Evolutionary conservation across 1,140 invertebrate species (phyloP), one percentile per base, ranked within the genome.

Genomic region (Heliconius himera): DNA sequence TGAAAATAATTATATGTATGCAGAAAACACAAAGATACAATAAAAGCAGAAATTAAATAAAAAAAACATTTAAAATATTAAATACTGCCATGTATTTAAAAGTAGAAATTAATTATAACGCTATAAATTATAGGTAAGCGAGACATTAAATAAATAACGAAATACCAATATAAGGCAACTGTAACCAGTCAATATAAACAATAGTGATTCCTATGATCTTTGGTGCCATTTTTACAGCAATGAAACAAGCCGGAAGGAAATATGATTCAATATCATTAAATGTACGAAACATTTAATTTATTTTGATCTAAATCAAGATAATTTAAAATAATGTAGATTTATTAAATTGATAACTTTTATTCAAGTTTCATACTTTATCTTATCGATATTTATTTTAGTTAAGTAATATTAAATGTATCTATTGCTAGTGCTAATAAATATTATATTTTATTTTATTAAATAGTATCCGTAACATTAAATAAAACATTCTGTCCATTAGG

Each of bases 271-370:
- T 60, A 22, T 26, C 8, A 22, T 18, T 38, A 71, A n/a, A 73
- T n/a, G n/a, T 41, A 8, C 46, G 22, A 46, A 73, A 41, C 6
- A 41, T 18, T 73, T 73, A 22, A 3, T 60, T 60, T 60, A 60
- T 60, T 60, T 46, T 46, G 41, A 46, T 46, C 3, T 46, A 3
- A 46, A 66, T 29, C 20, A 56, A 56, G n/a, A 56, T 56, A 11
- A 22, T 56, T n/a, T 75, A 38, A 20, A 66, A 76, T 41, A 46
- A 76, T 41, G n/a, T 76, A 70, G 5, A 41, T 41, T 6, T 29
- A 76, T 16, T 76, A 26, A 76, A 11, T 16, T 41, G 3, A 38
- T 74, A 76, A 66, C n/a, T 46, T 70, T 54, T 76, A 70, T 66
- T 76, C 29, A 66, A 66, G 22, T 29, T 66, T 22, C 8, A 51